A percentile compares a stretch with the other conserved stretches of the same genome.
Conservation (phyloP, 2,113 vertebrate species). For the Festucalex cinctus region DNA sequence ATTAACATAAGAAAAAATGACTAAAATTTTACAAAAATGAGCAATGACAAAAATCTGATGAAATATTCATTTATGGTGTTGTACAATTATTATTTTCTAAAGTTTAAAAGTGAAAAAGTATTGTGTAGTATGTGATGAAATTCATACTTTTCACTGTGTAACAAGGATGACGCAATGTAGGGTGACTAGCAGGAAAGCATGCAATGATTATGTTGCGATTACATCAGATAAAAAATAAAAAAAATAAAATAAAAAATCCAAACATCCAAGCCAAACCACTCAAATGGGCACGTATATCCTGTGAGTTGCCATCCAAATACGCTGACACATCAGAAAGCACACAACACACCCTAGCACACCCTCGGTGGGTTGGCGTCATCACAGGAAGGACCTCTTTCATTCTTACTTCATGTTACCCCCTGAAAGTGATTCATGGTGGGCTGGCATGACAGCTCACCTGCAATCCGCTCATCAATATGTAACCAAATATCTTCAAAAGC, state of each 20-base stretch:
- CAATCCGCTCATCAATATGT: conserved; percentile 31
- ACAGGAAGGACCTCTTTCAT: neutral
- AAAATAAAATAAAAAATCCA: neutral
- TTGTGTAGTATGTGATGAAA: neutral
- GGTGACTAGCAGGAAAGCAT: neutral
- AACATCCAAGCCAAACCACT: neutral
- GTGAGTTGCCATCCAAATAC: conserved; percentile 24
- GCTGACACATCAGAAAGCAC: conserved; percentile 46
- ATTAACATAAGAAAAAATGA: too few species aligned
- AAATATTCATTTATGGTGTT: too few species aligned
- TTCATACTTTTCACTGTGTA: neutral
- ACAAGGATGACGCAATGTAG: neutral
- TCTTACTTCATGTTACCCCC: too few species aligned
- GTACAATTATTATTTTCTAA: too few species aligned
- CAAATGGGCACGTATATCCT: conserved; percentile 16
- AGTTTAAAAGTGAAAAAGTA: neutral
- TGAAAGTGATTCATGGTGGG: too few species aligned
- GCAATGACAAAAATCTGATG: too few species aligned
- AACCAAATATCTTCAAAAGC: conserved; percentile 22
- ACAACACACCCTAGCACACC: conserved; percentile 57
- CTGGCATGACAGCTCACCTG: neutral
- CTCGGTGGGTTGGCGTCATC: too few species aligned
- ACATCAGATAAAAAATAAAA: neutral
- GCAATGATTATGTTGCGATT: neutral
- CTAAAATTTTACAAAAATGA: too few species aligned